phyloP scores from a whole-genome alignment of 2,888 invertebrate genomes.

The Leptinotarsa tumamoca region DNA sequence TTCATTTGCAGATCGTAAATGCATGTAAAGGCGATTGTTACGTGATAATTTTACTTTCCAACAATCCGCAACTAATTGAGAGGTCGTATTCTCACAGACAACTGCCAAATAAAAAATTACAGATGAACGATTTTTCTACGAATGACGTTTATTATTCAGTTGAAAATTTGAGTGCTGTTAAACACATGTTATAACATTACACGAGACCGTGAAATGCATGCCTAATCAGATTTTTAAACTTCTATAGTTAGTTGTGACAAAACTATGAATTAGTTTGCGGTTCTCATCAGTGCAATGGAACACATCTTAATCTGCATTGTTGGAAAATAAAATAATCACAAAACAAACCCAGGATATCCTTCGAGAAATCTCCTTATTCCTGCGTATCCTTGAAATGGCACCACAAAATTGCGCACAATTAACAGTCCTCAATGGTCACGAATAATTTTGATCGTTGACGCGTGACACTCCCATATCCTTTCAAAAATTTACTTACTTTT shows the following conservation, averaged over 20 bases:
- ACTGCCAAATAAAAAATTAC: not conserved
- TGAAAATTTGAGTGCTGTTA: not conserved
- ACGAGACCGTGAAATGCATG: not conserved
- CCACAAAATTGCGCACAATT: constrained; percentile 7
- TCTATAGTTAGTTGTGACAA: not conserved
- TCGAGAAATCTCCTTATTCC: not conserved
- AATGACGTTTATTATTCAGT: not conserved
- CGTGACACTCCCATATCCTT: constrained; percentile 28
- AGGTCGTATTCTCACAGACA: not conserved
- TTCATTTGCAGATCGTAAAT: constrained; percentile 1
- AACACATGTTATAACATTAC: not conserved
- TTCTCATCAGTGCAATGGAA: not conserved
- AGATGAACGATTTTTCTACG: not conserved
- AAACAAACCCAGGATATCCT: constrained; percentile 12
- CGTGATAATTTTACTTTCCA: constrained; percentile 19
- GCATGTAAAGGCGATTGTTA: constrained; percentile 10
- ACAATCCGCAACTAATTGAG: constrained; percentile 4
- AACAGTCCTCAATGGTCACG: constrained; percentile 16
- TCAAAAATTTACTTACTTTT: constrained; percentile 44
- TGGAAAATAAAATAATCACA: constrained; percentile 17
- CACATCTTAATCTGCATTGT: not conserved
- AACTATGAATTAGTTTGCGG: not conserved
- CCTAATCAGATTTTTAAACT: not conserved
- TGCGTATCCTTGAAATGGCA: constrained; percentile 17
- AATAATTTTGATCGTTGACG: constrained; percentile 11